These are phyloP conservation scores for Potorous gilbertii DNA, from an alignment of 2,797 vertebrate species.

Conservation along the genomic window DNA sequence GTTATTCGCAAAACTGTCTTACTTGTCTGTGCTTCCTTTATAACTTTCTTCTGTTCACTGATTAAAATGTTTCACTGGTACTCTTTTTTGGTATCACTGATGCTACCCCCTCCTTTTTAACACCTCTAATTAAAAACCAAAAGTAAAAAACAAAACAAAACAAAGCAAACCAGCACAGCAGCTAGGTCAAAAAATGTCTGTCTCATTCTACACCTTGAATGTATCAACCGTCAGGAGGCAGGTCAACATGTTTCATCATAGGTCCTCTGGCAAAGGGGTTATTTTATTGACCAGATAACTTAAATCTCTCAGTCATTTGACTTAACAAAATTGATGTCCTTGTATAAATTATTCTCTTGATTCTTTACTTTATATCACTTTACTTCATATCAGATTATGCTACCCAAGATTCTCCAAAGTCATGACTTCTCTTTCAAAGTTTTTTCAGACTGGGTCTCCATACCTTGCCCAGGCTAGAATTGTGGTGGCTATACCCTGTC, in stretches of 20 bases:
- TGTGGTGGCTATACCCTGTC: neutral
- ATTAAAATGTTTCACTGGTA: neutral
- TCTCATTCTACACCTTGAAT: neutral
- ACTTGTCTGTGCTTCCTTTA: neutral
- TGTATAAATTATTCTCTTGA: neutral
- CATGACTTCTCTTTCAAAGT: neutral
- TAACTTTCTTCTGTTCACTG: neutral
- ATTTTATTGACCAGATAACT: neutral
- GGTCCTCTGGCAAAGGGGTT: neutral
- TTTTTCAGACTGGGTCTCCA: neutral
- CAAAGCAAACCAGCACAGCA: neutral
- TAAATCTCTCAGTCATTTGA: neutral
- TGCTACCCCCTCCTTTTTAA: neutral
- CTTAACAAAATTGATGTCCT: too few relatives aligned
- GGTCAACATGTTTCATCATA: neutral
- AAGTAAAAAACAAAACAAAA: neutral
- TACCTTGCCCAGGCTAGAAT: neutral
- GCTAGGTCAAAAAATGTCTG: neutral
- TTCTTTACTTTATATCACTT: neutral
- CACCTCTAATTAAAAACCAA: neutral
- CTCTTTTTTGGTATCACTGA: neutral
- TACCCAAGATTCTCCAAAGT: neutral
- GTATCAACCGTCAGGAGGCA: neutral
- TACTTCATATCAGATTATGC: neutral
- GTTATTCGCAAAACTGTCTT: neutral